A percentile compares a stretch with the other conserved stretches of the same genome.
phyloP scores from a whole-genome alignment of 1,140 invertebrate species.

The Papilio polytes region DNA sequence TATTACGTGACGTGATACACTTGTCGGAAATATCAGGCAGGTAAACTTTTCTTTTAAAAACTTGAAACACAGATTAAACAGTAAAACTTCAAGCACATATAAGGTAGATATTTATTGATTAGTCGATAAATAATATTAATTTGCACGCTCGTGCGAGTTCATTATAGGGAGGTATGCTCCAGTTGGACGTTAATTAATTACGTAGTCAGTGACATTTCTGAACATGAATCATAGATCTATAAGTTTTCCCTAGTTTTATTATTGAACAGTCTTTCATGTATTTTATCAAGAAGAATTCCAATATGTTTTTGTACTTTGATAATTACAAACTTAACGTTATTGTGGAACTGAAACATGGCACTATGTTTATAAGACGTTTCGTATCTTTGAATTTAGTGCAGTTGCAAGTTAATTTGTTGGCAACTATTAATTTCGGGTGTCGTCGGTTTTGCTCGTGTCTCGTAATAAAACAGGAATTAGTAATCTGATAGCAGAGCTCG shows the following conservation, averaged over 20 bases:
- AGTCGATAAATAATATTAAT: background rate
- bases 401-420: conserved; percentile 29
- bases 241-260: background rate
- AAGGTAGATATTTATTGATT: background rate
- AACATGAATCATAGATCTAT: too few species aligned
- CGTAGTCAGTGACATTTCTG: background rate
- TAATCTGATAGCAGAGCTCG: conserved; percentile 22
- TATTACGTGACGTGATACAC: background rate
- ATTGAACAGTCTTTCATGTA: background rate
- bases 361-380: conserved; percentile 9
- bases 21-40: background rate
- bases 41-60: too few species aligned
- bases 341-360: background rate
- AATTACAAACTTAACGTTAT: background rate
- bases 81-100: background rate
- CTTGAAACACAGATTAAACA: background rate
- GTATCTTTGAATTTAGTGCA: conserved; percentile 37
- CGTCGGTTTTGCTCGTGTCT: conserved; percentile 30
- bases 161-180: background rate
- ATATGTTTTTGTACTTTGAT: too few species aligned
- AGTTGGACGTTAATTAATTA: background rate
- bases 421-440: conserved; percentile 33
- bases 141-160: background rate
- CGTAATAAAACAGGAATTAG: conserved; percentile 36
- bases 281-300: background rate